A percentile compares a stretch with the other conserved stretches of the same genome.
phyloP scores from a whole-genome alignment of 2,888 invertebrate genomes.

The Amblyjoppa proteus region DNA sequence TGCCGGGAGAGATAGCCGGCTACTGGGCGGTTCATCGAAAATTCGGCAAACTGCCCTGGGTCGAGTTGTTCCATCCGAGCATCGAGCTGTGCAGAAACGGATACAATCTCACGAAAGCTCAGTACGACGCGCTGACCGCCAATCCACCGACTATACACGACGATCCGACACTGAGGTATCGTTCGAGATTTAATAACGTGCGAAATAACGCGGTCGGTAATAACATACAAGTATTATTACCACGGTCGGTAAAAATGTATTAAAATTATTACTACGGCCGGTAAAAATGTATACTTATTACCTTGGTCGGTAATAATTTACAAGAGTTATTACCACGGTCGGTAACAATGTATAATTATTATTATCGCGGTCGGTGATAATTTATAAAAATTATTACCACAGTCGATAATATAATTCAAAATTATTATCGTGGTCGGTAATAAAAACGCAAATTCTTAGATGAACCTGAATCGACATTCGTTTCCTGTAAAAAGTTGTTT shows the following conservation, averaged over 20 bases:
- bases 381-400: slow-evolving; percentile 35
- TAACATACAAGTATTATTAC: neutral
- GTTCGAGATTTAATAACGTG: neutral
- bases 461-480: too few relatives aligned
- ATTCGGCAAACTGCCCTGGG: slow-evolving; percentile 93
- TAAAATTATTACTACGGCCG: neutral
- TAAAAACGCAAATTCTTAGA: neutral
- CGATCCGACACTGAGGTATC: slow-evolving; percentile 88
- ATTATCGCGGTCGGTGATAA: neutral
- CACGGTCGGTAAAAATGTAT: slow-evolving; percentile 13
- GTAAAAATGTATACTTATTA: slow-evolving; percentile 33
- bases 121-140: slow-evolving; percentile 87
- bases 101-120: slow-evolving; percentile 89
- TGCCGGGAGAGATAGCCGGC: slow-evolving; percentile 96
- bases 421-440: neutral
- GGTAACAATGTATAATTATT: slow-evolving; percentile 6
- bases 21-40: slow-evolving; percentile 91
- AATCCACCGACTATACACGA: slow-evolving; percentile 86
- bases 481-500: too few relatives aligned
- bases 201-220: slow-evolving; percentile 24
- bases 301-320: neutral
- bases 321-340: neutral
- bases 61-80: slow-evolving; percentile 91
- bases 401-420: neutral
- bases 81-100: slow-evolving; percentile 92